These are phyloP conservation scores for Bombus turneri DNA, from an alignment of 1,140 invertebrate species.

Conservation along the genomic window DNA sequence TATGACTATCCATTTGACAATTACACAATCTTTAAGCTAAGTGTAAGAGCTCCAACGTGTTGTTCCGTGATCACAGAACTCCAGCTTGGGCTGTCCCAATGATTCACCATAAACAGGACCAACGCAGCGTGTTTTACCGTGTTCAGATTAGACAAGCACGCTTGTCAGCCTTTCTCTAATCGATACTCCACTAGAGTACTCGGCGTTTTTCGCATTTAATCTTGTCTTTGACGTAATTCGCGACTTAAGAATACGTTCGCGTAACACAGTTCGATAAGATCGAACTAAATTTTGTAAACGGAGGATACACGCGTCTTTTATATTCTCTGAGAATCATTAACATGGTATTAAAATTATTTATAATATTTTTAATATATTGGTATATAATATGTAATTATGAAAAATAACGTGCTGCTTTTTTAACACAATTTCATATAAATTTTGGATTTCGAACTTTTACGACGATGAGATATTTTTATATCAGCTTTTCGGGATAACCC, in stretches of 20 bases:
- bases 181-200: not conserved
- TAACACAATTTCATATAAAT: too few species aligned
- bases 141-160: not conserved
- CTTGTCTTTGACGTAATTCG: not conserved
- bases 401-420: too few species aligned
- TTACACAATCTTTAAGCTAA: not conserved
- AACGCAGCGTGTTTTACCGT: conserved; percentile 13
- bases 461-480: too few species aligned
- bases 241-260: too few species aligned
- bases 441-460: too few species aligned
- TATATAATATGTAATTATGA: too few species aligned
- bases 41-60: not conserved
- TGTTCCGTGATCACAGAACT: not conserved
- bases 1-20: not conserved
- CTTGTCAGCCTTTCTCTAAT: conserved; percentile 22
- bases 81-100: conserved; percentile 4
- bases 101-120: conserved; percentile 18
- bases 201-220: not conserved
- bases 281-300: not conserved
- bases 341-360: not conserved
- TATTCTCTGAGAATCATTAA: not conserved
- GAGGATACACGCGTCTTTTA: too few species aligned
- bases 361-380: not conserved
- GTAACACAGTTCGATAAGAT: not conserved
- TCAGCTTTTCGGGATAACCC: too few species aligned